These are phyloP conservation scores for Thecophora atra DNA, from an alignment of 2,888 invertebrate species.

Conservation along the genomic window DNA sequence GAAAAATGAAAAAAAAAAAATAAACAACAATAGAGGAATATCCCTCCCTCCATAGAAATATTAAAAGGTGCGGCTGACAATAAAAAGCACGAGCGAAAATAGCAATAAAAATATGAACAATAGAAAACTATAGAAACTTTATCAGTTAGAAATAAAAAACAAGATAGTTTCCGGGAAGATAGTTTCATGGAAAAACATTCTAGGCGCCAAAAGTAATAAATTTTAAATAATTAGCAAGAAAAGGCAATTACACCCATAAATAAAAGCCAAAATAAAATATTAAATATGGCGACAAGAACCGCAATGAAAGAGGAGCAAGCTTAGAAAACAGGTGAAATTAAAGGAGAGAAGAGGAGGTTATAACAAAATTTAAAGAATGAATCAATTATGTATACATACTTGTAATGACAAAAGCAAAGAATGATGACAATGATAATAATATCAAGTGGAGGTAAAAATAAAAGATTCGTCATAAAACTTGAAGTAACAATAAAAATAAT, in stretches of 20 bases:
- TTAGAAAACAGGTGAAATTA: no score
- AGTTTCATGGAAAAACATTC: conserved; percentile 49
- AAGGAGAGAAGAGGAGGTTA: no score
- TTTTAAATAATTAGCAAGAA: conserved; percentile 62
- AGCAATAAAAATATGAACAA: conserved; percentile 39
- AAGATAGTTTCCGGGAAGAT: conserved; percentile 38
- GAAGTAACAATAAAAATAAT: background rate
- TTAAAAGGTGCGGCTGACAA: conserved; percentile 25
- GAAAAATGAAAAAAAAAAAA: conserved; percentile 38
- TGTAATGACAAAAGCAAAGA: no score
- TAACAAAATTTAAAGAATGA: no score
- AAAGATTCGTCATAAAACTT: no score
- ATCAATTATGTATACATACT: no score
- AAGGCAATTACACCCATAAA: conserved; percentile 38
- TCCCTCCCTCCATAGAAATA: conserved; percentile 14
- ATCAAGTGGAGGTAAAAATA: background rate
- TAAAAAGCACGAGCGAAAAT: conserved; percentile 22
- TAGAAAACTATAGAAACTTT: conserved; percentile 34
- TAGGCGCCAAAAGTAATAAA: conserved; percentile 66
- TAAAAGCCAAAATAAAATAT: no score
- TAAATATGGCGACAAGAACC: no score
- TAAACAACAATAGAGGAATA: conserved; percentile 28
- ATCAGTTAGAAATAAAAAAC: conserved; percentile 28
- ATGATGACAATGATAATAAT: no score
- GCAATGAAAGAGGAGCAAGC: no score